These are phyloP conservation scores for Pyrrhia umbra DNA, from an alignment of 2,888 invertebrate species.

Conservation along the genomic window DNA sequence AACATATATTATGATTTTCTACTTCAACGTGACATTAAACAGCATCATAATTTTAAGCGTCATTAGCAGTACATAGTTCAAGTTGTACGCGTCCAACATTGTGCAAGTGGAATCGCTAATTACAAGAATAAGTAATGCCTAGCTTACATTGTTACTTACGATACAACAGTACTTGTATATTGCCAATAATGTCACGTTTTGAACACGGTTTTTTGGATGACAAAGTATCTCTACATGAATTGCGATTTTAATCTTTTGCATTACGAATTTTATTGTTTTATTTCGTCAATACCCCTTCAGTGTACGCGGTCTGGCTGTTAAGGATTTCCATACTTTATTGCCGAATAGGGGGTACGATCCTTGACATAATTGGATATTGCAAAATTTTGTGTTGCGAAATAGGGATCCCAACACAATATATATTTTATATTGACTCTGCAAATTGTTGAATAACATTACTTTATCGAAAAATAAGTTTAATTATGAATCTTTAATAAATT, in stretches of 20 bases:
- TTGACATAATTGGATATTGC: conserved; percentile 26
- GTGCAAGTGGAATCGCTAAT: conserved; percentile 32
- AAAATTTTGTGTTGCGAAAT: conserved; percentile 28
- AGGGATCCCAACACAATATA: background rate
- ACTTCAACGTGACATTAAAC: conserved; percentile 36
- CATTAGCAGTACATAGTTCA: conserved; percentile 25
- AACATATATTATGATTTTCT: conserved; percentile 43
- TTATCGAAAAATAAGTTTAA: conserved; percentile 19
- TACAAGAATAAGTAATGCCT: conserved; percentile 11
- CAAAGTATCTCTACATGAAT: conserved; percentile 16
- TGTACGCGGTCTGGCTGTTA: conserved; percentile 49
- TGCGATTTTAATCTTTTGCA: conserved; percentile 32
- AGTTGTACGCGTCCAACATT: conserved; percentile 23
- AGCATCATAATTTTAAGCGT: conserved; percentile 22
- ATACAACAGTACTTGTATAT: conserved; percentile 9
- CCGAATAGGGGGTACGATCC: conserved; percentile 43
- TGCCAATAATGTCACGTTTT: conserved; percentile 1
- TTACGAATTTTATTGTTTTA: conserved; percentile 60
- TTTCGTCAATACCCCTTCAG: conserved; percentile 54
- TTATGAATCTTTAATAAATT: conserved; percentile 29
- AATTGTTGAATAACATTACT: background rate
- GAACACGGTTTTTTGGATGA: background rate
- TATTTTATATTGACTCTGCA: background rate
- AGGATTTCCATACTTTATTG: conserved; percentile 68
- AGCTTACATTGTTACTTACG: conserved; percentile 23